Evolutionary conservation across 2,888 invertebrate genomes (phyloP), one percentile per base, ranked within the genome.

Genomic region (Saturnia pavonia): DNA sequence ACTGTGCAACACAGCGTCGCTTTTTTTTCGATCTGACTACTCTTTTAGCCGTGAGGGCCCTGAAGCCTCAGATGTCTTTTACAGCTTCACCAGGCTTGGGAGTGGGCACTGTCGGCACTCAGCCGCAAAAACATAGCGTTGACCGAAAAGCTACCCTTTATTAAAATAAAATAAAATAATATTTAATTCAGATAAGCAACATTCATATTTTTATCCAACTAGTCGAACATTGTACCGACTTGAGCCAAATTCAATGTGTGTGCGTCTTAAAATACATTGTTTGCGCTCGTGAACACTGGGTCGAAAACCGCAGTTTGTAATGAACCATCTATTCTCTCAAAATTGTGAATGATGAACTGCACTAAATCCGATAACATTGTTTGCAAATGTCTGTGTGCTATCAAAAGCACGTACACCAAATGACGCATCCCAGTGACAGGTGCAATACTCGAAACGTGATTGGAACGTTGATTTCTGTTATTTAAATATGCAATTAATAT

Each of bases 331-430:
- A 27, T 60, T 60, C 14, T 60, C 25, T 14, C 16, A 27, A 27
- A 60, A 60, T 60, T 60, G 57, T 60, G 57, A 0, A 60, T 14
- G 25, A 60, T 60, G 57, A 60, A 60, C 27, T 60, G 57, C 25
- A 60, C 27, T 27, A 60, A 54, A 60, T 60, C 27, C 57, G 57
- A 60, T 60, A 60, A 60, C 57, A 60, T 60, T 60, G 57, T 60
- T 60, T 27, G 57, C 27, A 60, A 60, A 60, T 60, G 22, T 22
- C 45, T 45, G 1, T n/a, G 57, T 60, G 57, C 57, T 60, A 27
- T 60, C 27, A 25, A 25, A 27, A 60, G 57, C 57, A 60, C 57
- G 57, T 60, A 60, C 25, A 60, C 57, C 14, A 27, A 60, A 60
- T 60, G 57, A 60, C 57, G 57, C 57, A 60, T 60, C 57, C 6